Percentiles rank a stretch among this genome's conserved stretches.
Evolutionary conservation across 2,888 invertebrate genomes (phyloP).

Genomic region (Autographa pulchrina): DNA sequence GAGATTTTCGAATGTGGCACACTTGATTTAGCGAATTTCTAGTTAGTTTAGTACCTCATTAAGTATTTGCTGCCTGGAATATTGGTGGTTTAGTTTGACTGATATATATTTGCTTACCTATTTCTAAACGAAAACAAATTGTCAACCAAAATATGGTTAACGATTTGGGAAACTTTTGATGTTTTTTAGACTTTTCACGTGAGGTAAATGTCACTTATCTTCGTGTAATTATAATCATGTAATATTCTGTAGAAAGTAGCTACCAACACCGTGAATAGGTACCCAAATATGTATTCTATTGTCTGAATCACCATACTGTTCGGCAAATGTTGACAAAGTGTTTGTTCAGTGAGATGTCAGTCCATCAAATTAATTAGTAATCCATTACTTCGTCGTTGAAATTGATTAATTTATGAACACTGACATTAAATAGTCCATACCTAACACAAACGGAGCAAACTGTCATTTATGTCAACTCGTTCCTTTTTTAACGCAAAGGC

Average conservation of each 20-base stretch:
- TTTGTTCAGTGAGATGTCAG: neutral
- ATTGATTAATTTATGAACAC: neutral
- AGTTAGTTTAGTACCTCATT: neutral
- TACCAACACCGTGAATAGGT: no score
- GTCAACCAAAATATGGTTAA: no score
- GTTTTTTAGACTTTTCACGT: no score
- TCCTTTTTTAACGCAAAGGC: conserved; percentile 19
- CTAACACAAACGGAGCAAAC: no score
- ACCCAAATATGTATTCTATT: neutral
- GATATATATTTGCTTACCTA: no score
- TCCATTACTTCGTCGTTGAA: conserved; percentile 5
- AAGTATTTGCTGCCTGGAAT: neutral
- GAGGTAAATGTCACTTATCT: no score
- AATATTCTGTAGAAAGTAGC: neutral
- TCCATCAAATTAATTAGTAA: conserved; percentile 23
- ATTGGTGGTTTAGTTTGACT: neutral
- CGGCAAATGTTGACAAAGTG: neutral
- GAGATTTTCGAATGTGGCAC: conserved; percentile 24
- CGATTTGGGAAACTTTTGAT: no score
- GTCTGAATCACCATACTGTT: neutral
- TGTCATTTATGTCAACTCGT: no score
- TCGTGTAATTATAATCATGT: no score
- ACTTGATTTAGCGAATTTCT: neutral
- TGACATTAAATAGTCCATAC: no score
- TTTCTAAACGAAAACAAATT: no score